Evolutionary conservation across 2,888 invertebrate species (phyloP).

Genomic region (Pseudococcus viburni): DNA sequence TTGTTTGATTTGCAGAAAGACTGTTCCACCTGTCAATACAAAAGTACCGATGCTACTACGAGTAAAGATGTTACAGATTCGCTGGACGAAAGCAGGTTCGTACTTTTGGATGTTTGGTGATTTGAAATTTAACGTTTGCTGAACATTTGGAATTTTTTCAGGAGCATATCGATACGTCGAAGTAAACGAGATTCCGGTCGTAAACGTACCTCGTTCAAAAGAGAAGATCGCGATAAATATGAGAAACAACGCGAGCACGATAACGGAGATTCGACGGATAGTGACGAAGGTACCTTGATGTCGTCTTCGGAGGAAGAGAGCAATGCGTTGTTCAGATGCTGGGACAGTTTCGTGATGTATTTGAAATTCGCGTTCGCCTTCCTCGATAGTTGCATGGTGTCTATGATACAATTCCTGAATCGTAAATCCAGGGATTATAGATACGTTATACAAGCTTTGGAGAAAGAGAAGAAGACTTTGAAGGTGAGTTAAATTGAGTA

Average conservation of each 20-base stretch:
- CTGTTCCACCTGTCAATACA: conserved; percentile 63
- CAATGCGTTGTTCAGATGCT: conserved; percentile 55
- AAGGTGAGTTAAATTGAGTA: conserved; percentile 76
- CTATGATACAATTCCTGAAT: conserved; percentile 86
- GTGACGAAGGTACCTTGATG: conserved; percentile 48
- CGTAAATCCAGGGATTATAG: conserved; percentile 93
- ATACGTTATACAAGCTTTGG: conserved; percentile 90
- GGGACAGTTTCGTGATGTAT: conserved; percentile 69
- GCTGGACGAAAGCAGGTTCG: conserved; percentile 60
- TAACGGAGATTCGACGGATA: conserved; percentile 49
- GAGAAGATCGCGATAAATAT: conserved; percentile 37
- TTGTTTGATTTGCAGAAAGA: conserved; percentile 53
- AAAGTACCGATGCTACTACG: conserved; percentile 63
- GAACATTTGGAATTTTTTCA: background rate
- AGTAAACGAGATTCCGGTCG: conserved; percentile 55
- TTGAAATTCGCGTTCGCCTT: conserved; percentile 80
- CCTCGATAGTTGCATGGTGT: conserved; percentile 84
- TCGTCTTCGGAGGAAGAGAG: conserved; percentile 36
- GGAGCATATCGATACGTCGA: conserved; percentile 46
- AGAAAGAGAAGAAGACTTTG: conserved; percentile 88
- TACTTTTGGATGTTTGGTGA: background rate
- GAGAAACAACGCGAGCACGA: conserved; percentile 32
- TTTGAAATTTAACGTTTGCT: background rate
- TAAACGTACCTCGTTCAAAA: conserved; percentile 59
- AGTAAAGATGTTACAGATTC: conserved; percentile 66